Evolutionary conservation across 2,113 vertebrate species (phyloP).

Genomic region (Protobothrops mucrosquamatus): DNA sequence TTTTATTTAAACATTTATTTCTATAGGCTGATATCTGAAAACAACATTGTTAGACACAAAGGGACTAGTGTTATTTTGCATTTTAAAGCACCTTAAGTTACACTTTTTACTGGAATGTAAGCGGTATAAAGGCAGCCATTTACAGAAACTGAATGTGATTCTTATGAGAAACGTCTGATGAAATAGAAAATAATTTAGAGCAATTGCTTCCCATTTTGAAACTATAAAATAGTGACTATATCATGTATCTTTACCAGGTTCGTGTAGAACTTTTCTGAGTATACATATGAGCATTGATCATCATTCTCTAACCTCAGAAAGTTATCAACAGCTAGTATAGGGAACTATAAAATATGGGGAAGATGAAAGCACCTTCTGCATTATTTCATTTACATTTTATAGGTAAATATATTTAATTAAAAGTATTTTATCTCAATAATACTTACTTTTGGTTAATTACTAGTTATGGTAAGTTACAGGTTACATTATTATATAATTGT

Average conservation of each 20-base stretch:
- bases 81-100: background rate
- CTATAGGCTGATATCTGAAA: background rate
- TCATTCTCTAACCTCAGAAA: background rate
- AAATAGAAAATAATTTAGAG: background rate
- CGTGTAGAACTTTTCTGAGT: background rate
- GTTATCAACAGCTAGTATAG: background rate
- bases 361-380: background rate
- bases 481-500: background rate
- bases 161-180: background rate
- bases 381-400: background rate
- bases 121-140: background rate
- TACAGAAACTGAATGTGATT: background rate
- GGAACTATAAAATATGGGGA: background rate
- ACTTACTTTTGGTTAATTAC: background rate
- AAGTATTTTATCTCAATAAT: background rate
- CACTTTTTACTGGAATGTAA: background rate
- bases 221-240: background rate
- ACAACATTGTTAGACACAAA: background rate
- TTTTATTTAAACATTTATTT: constrained; percentile 4
- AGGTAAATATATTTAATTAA: background rate
- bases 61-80: background rate
- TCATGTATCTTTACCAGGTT: background rate
- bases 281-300: background rate
- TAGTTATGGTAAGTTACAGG: background rate
- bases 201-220: background rate